Evolutionary conservation across 2,113 vertebrate genomes (phyloP), one percentile per base, ranked within the genome.

Genomic region (Pollimyrus isidori): DNA sequence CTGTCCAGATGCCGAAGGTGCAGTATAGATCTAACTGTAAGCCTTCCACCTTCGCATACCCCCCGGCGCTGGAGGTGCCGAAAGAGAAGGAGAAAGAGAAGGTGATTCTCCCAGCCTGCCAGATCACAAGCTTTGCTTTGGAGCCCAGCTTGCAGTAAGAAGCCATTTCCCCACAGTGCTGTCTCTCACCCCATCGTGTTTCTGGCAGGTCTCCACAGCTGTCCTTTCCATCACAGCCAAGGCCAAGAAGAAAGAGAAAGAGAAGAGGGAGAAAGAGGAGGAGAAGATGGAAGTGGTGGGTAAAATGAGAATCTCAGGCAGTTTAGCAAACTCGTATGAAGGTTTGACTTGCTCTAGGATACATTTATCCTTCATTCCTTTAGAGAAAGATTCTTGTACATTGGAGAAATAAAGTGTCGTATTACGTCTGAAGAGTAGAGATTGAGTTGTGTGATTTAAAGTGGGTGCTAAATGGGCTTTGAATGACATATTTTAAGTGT

Each of bases 11-110:
- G 98, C 98, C 98, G 5, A 99, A 99, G 95, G 98, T 99, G 92
- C 98, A 99, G 93, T 99, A 99, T 95, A 96, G 97, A 90, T 99
- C 98, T 91, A 99, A 99, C 95, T 99, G 98, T 92, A 99, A 99
- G 92, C 98, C 98, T 39, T 99, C 98, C 88, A 99, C 98, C 13
- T 99, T 99, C 56, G 98, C 98, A 48, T 99, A 99, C 93, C 98
- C 98, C 10, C 97, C 98, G 1, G 97, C 98, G 85, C 95, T 99
- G 92, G 98, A 99, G 94, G 98, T 99, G 91, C 98, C 98, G 84
- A 99, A 99, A 89, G 98, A 99, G 94, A 99, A 99, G 69, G 98
- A 99, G 92, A 99, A 99, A 93, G 98, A 99, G 94, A 99, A 99
- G 98, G 98, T 99, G 91, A 92, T 95, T 58, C n/a, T 56, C 26